Conservation (phyloP, 2,113 vertebrate genomes). For the Thalassarche chlororhynchos region DNA sequence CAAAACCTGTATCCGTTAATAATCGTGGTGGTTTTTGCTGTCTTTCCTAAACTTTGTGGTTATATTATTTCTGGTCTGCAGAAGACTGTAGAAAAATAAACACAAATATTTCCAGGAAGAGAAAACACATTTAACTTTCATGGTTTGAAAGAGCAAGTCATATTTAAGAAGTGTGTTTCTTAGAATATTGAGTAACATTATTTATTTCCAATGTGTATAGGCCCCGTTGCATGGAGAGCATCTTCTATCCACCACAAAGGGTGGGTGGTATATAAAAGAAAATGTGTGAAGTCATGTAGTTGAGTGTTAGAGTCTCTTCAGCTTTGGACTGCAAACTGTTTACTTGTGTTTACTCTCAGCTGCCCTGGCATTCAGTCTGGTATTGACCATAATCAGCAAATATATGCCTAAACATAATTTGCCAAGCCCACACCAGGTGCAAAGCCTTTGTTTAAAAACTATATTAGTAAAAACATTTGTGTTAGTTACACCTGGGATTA, state of each 20-base stretch:
- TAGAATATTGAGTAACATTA: neutral
- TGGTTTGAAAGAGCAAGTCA: neutral
- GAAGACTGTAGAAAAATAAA: neutral
- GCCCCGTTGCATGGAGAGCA: neutral
- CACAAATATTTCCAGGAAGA: neutral
- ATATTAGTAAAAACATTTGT: neutral
- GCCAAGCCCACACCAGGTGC: neutral
- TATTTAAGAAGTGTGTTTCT: neutral
- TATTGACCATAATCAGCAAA: neutral
- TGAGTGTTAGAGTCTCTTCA: neutral
- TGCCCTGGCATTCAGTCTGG: neutral
- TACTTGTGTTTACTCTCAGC: neutral
- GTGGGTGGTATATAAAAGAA: neutral
- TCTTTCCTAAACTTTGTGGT: neutral
- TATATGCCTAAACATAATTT: neutral
- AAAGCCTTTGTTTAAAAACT: neutral
- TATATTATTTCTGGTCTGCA: neutral
- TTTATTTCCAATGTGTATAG: neutral
- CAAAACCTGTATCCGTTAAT: rapidly evolving
- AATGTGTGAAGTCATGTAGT: neutral
- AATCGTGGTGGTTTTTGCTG: rapidly evolving
- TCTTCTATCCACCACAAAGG: neutral
- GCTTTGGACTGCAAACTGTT: neutral
- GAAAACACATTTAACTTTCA: neutral
- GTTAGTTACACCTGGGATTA: conserved; percentile 33